Evolutionary conservation across 2,888 invertebrate genomes (phyloP), one percentile per base, ranked within the genome.

Genomic region (Drosophila parthenogenetica): DNA sequence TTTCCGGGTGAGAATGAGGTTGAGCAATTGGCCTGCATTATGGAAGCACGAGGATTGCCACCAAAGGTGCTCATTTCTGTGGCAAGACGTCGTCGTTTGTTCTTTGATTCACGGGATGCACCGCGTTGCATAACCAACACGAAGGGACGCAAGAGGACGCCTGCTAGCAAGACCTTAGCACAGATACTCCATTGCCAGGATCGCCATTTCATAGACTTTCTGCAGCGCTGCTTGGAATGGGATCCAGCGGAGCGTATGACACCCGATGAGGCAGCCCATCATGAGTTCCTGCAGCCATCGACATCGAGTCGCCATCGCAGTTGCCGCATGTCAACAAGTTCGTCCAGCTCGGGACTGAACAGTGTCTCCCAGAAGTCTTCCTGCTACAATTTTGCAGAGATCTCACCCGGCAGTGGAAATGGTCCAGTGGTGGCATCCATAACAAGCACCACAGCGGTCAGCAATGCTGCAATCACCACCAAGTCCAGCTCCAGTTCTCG

Each of bases 1-100:
- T 98, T 98, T 92, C 98, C 98, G 25, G 98, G 98, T 1, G 98
- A 98, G 93, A 98, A 98, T 91, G 98, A 99, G 93, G 96, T 97
- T 69, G 99, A 98, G 91, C 98, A 99, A 93, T 94, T 99, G 76
- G 98, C 98, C 61, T 98, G 98, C 93, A 97, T 98, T 88, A 98
- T 99, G 98, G 98, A 99, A 93, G 95, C 98, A 60, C 93, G 98
- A 73, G 98, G 98, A 19, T 94, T 96, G 77, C 98, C 99, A 2
- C 97, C 98, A 2, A 96, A 96, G 64, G 95, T 96, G 88, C 95
- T 98, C 73, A 95, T 98, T 73, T 94, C 95, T 73, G 95, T 95
- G 76, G 98, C 98, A 37, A 96, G 98, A 0, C 94, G 97, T 90
- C 95, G 96, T 91, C 94, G 97, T 79, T 93, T 97, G 76, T 97